Conservation (phyloP, 2,888 invertebrate species). For the Hanleya hanleyi region DNA sequence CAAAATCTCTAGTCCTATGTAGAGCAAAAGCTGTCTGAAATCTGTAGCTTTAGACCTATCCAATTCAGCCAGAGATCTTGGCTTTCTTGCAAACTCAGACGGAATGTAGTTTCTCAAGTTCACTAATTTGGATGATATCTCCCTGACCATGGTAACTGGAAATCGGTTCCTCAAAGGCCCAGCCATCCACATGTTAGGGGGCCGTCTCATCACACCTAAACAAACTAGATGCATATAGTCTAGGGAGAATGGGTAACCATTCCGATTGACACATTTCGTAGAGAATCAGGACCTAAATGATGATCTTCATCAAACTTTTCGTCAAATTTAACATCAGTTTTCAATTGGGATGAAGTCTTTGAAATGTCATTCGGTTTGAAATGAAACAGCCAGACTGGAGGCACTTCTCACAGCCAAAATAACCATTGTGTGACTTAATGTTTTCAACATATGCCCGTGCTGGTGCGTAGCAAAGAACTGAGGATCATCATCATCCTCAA, state of each 20-base stretch:
- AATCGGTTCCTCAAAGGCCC: conserved; percentile 38
- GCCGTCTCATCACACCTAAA: conserved; percentile 60
- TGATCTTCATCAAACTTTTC: conserved; percentile 15
- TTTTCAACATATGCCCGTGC: too few relatives aligned
- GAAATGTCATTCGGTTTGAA: too few relatives aligned
- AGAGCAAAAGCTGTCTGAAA: conserved; percentile 51
- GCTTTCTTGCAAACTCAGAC: conserved; percentile 55
- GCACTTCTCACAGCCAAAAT: too few relatives aligned
- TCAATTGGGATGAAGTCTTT: too few relatives aligned
- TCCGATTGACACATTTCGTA: conserved; percentile 23
- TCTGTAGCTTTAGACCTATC: conserved; percentile 65
- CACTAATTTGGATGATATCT: conserved; percentile 25
- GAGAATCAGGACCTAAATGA: conserved; percentile 23
- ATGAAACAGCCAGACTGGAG: too few relatives aligned
- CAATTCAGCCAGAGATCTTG: conserved; percentile 47
- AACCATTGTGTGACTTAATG: too few relatives aligned
- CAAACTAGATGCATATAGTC: conserved; percentile 61
- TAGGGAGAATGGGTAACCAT: conserved; percentile 30
- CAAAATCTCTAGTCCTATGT: too few relatives aligned
- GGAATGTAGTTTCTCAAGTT: conserved; percentile 26
- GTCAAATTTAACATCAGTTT: conserved; percentile 11
- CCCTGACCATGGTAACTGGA: conserved; percentile 9
- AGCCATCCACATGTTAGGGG: conserved; percentile 47
- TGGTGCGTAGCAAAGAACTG: too few relatives aligned
- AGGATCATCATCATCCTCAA: too few relatives aligned